Evolutionary conservation across 92 coral and sea anemone genomes (phyloP).

Genomic region (Porites rus): DNA sequence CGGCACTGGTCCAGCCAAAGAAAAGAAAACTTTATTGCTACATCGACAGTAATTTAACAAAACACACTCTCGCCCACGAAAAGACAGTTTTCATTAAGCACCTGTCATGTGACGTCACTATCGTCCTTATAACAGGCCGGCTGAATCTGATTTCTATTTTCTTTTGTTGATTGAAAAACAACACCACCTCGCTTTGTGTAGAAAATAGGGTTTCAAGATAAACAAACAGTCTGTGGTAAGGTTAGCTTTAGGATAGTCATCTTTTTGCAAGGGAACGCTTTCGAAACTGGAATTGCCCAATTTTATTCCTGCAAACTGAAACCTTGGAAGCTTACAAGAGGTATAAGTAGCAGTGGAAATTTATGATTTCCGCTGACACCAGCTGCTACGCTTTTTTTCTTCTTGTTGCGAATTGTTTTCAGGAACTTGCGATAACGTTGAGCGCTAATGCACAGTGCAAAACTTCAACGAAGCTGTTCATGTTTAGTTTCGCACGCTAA

Average conservation of each 20-base stretch:
- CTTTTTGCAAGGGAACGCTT: constrained; percentile 1
- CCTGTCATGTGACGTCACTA: constrained; percentile 33
- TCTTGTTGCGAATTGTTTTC: not conserved
- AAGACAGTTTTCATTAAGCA: not conserved
- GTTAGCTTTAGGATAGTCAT: not conserved
- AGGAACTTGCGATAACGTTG: not conserved
- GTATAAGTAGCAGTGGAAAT: not conserved
- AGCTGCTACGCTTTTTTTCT: not conserved
- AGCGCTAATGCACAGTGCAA: not conserved
- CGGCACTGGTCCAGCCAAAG: no score
- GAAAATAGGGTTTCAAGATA: constrained; percentile 6
- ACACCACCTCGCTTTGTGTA: constrained; percentile 4
- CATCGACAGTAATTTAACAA: not conserved
- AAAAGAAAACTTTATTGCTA: no score
- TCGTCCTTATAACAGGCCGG: not conserved
- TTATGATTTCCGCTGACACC: not conserved
- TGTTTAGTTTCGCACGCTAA: no score
- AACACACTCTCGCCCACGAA: not conserved
- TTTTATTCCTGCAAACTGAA: not conserved
- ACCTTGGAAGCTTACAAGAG: not conserved
- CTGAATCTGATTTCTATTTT: not conserved
- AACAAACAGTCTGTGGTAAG: constrained; percentile 9
- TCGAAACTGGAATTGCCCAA: not conserved
- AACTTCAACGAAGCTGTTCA: no score
- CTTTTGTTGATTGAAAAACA: constrained; percentile 1